Conservation (phyloP, 2,888 invertebrate species). For the Lithosia quadra region DNA sequence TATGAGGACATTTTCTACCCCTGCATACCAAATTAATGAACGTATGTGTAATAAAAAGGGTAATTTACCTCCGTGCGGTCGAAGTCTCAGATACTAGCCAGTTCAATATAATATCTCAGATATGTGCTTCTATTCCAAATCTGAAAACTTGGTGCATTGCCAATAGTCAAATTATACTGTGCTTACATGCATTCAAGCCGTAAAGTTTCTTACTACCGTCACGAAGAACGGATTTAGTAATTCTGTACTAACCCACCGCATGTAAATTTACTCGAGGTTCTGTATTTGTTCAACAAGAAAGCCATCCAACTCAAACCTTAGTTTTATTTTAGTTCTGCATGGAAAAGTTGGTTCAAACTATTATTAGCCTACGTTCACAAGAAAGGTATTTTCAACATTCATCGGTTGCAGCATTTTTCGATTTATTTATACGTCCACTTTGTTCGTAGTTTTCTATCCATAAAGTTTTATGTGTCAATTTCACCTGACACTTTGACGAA, state of each 20-base stretch:
- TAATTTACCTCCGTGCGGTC: too few relatives aligned
- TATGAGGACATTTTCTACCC: too few relatives aligned
- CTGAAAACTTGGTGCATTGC: neutral
- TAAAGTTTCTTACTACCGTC: constrained; percentile 2
- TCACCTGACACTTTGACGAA: too few relatives aligned
- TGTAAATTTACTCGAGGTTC: constrained; percentile 8
- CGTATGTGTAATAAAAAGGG: too few relatives aligned
- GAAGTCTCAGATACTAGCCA: too few relatives aligned
- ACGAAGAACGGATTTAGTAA: neutral
- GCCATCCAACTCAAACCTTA: constrained; percentile 6
- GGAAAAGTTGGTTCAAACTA: constrained; percentile 3
- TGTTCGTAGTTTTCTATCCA: too few relatives aligned
- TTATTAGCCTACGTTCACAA: neutral
- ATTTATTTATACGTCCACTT: neutral
- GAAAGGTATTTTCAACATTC: neutral
- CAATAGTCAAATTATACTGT: neutral
- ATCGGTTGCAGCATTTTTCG: neutral
- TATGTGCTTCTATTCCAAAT: neutral
- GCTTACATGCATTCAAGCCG: neutral
- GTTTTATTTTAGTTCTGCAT: constrained; percentile 12
- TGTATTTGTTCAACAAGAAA: constrained; percentile 11
- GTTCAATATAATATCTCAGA: too few relatives aligned
- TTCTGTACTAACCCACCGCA: neutral
- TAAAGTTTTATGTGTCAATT: too few relatives aligned
- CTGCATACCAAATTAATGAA: too few relatives aligned